phyloP scores from a whole-genome alignment of 2,797 vertebrate genomes.

The Paramormyrops hopkinsi region DNA sequence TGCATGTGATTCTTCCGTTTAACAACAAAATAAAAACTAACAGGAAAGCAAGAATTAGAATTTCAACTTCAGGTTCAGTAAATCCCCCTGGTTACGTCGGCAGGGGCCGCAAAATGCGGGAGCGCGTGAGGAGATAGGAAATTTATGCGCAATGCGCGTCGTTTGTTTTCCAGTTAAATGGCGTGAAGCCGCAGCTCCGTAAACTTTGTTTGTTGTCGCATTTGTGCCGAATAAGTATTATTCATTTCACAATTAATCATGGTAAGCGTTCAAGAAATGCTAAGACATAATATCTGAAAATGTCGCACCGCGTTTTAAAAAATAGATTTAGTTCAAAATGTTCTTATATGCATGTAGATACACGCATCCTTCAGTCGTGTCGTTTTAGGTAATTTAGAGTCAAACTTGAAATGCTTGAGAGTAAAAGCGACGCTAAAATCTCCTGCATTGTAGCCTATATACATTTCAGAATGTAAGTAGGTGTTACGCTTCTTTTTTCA shows the following conservation, averaged over 20 bases:
- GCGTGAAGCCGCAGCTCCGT: neutral
- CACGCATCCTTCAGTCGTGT: neutral
- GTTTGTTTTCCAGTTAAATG: neutral
- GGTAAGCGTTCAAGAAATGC: neutral
- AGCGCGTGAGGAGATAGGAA: neutral
- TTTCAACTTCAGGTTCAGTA: neutral
- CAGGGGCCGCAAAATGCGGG: neutral
- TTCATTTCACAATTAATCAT: neutral
- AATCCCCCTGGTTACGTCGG: neutral
- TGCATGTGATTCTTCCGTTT: neutral
- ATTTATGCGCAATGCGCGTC: neutral
- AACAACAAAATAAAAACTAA: neutral
- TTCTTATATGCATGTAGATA: neutral
- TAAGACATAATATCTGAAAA: neutral
- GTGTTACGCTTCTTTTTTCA: neutral
- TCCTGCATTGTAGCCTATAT: neutral
- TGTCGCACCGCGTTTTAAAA: neutral
- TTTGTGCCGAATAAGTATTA: neutral
- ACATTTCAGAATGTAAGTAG: neutral
- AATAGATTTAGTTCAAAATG: neutral
- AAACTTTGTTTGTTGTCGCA: neutral
- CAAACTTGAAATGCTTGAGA: neutral
- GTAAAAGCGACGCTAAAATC: neutral
- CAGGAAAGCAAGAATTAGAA: neutral
- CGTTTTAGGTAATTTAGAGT: neutral